These are phyloP conservation scores for Cottus gobio DNA, from an alignment of 2,113 vertebrate species.

Conservation along the genomic window DNA sequence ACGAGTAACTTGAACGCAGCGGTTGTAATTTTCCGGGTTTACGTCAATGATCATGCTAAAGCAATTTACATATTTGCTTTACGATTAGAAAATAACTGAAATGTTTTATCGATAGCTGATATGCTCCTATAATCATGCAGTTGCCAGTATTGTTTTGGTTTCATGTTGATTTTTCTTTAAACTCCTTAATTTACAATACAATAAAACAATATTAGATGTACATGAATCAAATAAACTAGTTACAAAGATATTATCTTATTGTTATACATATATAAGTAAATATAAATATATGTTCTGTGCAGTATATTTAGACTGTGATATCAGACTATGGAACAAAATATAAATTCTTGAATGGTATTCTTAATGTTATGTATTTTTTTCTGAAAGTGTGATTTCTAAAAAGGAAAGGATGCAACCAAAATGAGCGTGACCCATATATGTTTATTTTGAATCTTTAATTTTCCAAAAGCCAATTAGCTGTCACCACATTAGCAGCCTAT, in stretches of 20 bases:
- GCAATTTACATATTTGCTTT: neutral
- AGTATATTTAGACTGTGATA: neutral
- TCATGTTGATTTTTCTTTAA: neutral
- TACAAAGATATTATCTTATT: neutral
- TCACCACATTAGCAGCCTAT: conserved; percentile 18
- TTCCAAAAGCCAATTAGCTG: neutral
- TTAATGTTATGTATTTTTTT: neutral
- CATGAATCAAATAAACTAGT: neutral
- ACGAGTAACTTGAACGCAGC: conserved; percentile 41
- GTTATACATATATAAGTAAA: too few species aligned
- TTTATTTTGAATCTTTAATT: conserved; percentile 9
- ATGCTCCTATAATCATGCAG: neutral
- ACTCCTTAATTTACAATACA: neutral
- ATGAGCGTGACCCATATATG: neutral
- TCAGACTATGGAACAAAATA: neutral
- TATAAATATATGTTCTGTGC: neutral
- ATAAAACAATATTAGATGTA: neutral
- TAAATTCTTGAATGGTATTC: neutral
- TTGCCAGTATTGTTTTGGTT: neutral
- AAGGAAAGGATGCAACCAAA: neutral
- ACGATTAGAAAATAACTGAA: neutral
- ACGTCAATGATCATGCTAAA: conserved; percentile 6
- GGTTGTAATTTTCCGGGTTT: conserved; percentile 61
- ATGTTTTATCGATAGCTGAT: neutral
- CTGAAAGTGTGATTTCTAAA: neutral